Evolutionary conservation across 2,113 vertebrate genomes (phyloP).

Genomic region (Scopus umbretta): DNA sequence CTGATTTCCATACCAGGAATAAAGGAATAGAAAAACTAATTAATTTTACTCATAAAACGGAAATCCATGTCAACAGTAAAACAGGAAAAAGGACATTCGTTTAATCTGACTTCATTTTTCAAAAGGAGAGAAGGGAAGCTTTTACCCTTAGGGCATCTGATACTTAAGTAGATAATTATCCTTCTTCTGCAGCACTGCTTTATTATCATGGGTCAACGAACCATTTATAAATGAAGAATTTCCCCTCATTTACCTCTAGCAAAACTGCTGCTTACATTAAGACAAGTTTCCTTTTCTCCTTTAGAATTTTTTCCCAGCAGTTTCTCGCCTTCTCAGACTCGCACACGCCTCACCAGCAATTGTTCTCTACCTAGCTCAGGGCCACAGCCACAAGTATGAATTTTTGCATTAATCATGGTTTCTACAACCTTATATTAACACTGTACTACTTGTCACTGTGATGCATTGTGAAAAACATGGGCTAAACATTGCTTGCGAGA

Average conservation of each 20-base stretch:
- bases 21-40: constrained; percentile 51
- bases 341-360: neutral
- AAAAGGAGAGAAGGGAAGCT: constrained; percentile 61
- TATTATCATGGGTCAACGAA: constrained; percentile 75
- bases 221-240: constrained; percentile 74
- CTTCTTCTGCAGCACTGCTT: constrained; percentile 66
- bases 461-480: neutral
- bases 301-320: neutral
- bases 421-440: neutral
- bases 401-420: neutral
- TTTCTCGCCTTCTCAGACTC: neutral
- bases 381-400: neutral
- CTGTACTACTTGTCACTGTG: neutral
- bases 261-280: constrained; percentile 51
- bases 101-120: constrained; percentile 72
- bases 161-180: constrained; percentile 78
- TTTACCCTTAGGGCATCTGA: constrained; percentile 67
- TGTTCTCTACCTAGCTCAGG: neutral
- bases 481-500: neutral
- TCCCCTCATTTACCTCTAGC: constrained; percentile 68
- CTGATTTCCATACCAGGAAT: constrained; percentile 47
- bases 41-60: constrained; percentile 66
- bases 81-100: constrained; percentile 60
- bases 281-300: neutral
- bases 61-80: constrained; percentile 66